Evolutionary conservation across 2,113 vertebrate genomes (phyloP).

Genomic region (Salminus brasiliensis): DNA sequence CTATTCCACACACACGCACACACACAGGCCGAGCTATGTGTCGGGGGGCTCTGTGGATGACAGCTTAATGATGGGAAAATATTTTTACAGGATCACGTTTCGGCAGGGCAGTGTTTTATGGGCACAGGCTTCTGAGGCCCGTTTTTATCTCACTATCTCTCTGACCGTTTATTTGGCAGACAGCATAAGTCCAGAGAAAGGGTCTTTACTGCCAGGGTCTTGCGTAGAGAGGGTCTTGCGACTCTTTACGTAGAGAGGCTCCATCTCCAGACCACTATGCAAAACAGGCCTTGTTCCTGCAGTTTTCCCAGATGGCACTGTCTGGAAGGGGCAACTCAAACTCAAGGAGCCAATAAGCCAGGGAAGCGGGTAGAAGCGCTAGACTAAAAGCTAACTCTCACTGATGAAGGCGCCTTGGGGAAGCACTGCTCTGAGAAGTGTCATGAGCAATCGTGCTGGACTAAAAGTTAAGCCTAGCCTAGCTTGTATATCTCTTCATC

Average conservation of each 20-base stretch:
- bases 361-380: too few species aligned
- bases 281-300: too few species aligned
- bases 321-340: too few species aligned
- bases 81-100: slow-evolving; percentile 81
- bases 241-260: slow-evolving; percentile 44
- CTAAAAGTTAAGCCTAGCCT: too few species aligned
- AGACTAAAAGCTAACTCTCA: too few species aligned
- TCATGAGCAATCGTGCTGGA: too few species aligned
- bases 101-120: slow-evolving; percentile 68
- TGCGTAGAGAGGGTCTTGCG: slow-evolving; percentile 39
- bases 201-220: slow-evolving; percentile 23
- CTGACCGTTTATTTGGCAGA: slow-evolving; percentile 59
- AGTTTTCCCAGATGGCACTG: too few species aligned
- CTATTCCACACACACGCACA: slow-evolving; percentile 44
- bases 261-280: too few species aligned
- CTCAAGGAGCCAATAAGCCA: too few species aligned
- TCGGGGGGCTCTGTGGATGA: slow-evolving; percentile 68
- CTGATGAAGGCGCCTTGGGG: too few species aligned
- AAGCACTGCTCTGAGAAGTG: too few species aligned
- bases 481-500: too few species aligned
- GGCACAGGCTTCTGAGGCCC: slow-evolving; percentile 66
- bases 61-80: slow-evolving; percentile 84
- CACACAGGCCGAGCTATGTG: slow-evolving; percentile 37
- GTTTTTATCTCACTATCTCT: slow-evolving; percentile 75
- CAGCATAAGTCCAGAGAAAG: slow-evolving; percentile 21